Percentiles rank a stretch among this genome's conserved stretches.
Evolutionary conservation across 30 jellyfish, hydroid and myxozoan species (phyloP).

Genomic region (Clytia hemisphaerica): DNA sequence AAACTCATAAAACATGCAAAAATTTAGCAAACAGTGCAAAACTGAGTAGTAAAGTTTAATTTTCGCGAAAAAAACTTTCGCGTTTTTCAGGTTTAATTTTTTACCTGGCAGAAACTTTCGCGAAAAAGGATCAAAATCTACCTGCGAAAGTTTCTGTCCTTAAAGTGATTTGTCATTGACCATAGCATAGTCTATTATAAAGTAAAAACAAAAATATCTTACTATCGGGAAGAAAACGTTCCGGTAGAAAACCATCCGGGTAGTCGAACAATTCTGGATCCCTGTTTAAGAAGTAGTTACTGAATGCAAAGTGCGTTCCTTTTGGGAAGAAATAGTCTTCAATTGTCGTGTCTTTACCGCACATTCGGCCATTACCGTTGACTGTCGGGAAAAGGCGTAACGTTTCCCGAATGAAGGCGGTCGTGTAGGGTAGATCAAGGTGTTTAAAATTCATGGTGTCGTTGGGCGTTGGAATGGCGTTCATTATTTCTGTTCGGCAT

Average conservation of each 20-base stretch:
- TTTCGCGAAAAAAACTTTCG: no score
- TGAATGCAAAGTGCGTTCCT: neutral
- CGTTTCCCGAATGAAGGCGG: slow-evolving; percentile 5
- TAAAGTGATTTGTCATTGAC: no score
- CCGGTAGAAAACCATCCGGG: neutral
- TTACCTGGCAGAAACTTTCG: no score
- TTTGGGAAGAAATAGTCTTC: neutral
- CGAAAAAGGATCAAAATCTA: no score
- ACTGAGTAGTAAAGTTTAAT: no score
- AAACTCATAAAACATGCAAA: no score
- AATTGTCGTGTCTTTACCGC: neutral
- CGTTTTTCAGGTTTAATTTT: no score
- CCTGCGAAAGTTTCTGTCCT: no score
- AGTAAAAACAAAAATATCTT: no score
- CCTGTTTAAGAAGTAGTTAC: neutral
- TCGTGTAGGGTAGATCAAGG: slow-evolving; percentile 5
- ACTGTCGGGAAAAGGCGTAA: neutral
- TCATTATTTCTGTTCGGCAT: neutral
- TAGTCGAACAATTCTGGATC: neutral
- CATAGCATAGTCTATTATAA: no score
- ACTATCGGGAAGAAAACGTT: neutral
- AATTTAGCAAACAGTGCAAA: no score
- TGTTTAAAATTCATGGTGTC: neutral
- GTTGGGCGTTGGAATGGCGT: neutral
- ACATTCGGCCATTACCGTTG: neutral